phyloP scores from a whole-genome alignment of 1,140 invertebrate genomes.

The Babylonia areolata region DNA sequence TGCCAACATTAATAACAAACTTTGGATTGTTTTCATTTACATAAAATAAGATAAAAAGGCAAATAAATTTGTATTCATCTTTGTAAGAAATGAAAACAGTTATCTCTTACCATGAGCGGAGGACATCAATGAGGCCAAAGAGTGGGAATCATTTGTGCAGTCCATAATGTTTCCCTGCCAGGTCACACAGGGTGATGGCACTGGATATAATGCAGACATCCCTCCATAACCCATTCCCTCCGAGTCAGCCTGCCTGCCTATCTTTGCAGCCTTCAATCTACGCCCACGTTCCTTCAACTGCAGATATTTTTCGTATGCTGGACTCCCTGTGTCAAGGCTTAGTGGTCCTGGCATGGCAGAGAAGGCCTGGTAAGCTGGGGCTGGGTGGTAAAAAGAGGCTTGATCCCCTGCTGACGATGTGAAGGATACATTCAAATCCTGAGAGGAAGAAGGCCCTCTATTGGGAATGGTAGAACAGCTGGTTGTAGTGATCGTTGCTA shows the following conservation, averaged over 20 bases:
- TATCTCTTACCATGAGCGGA: slow-evolving; percentile 57
- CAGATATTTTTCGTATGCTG: slow-evolving; percentile 64
- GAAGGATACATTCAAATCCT: slow-evolving; percentile 31
- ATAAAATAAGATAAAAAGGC: too few relatives aligned
- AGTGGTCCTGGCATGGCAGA: slow-evolving; percentile 45
- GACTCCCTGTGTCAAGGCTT: slow-evolving; percentile 41
- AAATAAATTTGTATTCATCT: too few relatives aligned
- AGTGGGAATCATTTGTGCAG: slow-evolving; percentile 55
- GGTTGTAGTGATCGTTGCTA: background rate
- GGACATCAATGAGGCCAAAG: slow-evolving; percentile 60
- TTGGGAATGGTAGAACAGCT: background rate
- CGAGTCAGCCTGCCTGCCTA: slow-evolving; percentile 41
- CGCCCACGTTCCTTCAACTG: slow-evolving; percentile 62
- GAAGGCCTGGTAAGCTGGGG: slow-evolving; percentile 44
- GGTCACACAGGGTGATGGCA: slow-evolving; percentile 40
- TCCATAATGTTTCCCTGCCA: slow-evolving; percentile 46
- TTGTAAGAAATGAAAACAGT: too few relatives aligned
- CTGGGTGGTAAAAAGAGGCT: slow-evolving; percentile 20
- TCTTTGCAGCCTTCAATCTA: slow-evolving; percentile 52
- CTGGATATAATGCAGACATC: slow-evolving; percentile 3
- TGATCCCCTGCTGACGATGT: slow-evolving; percentile 10
- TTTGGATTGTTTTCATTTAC: too few relatives aligned
- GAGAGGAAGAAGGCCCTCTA: background rate
- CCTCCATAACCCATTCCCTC: slow-evolving; percentile 1
- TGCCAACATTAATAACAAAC: too few relatives aligned